A percentile compares a stretch with the other conserved stretches of the same genome.
Conservation (phyloP, 2,888 invertebrate genomes). For the Artemia sinica region DNA sequence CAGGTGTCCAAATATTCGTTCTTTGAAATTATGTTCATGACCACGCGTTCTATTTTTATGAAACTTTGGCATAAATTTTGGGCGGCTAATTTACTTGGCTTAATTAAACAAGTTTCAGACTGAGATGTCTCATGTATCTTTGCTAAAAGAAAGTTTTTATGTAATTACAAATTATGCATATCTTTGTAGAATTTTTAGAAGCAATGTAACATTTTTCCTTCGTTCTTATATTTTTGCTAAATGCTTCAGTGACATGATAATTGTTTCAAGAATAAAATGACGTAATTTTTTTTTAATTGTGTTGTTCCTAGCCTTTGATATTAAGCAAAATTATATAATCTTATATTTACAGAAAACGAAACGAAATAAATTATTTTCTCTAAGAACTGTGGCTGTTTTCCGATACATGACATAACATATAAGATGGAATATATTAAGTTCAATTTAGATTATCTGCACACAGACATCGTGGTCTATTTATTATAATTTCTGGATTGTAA, state of each 20-base stretch:
- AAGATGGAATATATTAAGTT: too few relatives aligned
- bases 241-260: not conserved
- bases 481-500: too few relatives aligned
- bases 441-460: too few relatives aligned
- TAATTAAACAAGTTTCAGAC: not conserved
- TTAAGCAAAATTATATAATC: not conserved
- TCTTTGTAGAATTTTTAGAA: too few relatives aligned
- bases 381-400: too few relatives aligned
- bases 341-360: too few relatives aligned
- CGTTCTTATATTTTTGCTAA: not conserved
- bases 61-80: not conserved
- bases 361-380: too few relatives aligned
- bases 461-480: too few relatives aligned
- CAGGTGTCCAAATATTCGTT: conserved; percentile 7
- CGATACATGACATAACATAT: too few relatives aligned
- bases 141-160: not conserved
- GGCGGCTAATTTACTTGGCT: conserved; percentile 22
- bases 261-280: not conserved
- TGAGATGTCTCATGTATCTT: conserved; percentile 1
- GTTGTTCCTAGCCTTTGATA: not conserved
- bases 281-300: conserved; percentile 15
- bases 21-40: conserved; percentile 9
- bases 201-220: too few relatives aligned
- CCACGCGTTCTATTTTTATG: not conserved
- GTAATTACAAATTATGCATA: too few relatives aligned